A percentile compares a stretch with the other conserved stretches of the same genome.
Conservation (phyloP, 2,888 invertebrate species). For the Microdon myrmicae region DNA sequence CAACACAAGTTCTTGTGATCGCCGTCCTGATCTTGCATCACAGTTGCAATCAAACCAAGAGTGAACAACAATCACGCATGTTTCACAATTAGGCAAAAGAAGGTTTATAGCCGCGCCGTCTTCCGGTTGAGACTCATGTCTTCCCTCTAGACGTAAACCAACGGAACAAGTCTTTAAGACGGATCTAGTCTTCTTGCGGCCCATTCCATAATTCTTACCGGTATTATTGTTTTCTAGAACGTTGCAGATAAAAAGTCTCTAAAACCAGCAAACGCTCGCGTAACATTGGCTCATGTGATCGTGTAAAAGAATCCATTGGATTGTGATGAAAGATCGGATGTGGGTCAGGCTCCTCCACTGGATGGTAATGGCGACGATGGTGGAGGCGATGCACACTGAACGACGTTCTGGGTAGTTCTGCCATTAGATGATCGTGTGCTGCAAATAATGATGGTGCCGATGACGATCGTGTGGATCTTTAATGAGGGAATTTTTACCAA, state of each 20-base stretch:
- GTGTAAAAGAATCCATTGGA: slow-evolving; percentile 33
- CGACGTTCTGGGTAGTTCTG: slow-evolving; percentile 33
- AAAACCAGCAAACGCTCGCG: slow-evolving; percentile 3
- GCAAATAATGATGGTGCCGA: slow-evolving; percentile 16
- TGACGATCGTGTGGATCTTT: slow-evolving; percentile 32
- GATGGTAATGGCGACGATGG: slow-evolving; percentile 15
- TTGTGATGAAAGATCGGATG: slow-evolving; percentile 47
- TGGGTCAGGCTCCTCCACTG: slow-evolving; percentile 34
- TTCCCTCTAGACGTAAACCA: slow-evolving; percentile 25
- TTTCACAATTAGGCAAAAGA: slow-evolving; percentile 50
- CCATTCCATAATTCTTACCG: slow-evolving; percentile 33
- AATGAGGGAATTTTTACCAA: slow-evolving; percentile 19
- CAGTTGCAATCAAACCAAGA: not conserved
- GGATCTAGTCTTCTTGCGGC: slow-evolving; percentile 5
- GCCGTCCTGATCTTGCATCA: slow-evolving; percentile 11
- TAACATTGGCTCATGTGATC: not conserved
- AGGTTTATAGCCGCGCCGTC: slow-evolving; percentile 45
- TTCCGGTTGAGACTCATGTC: slow-evolving; percentile 36
- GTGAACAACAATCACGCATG: slow-evolving; percentile 6
- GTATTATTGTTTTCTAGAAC: slow-evolving; percentile 48
- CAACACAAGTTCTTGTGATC: slow-evolving; percentile 26
- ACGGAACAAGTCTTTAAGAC: slow-evolving; percentile 27
- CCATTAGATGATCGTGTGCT: slow-evolving; percentile 6
- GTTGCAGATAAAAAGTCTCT: slow-evolving; percentile 24
- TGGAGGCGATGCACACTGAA: slow-evolving; percentile 15